These are phyloP conservation scores for Nerophis lumbriciformis DNA, from an alignment of 2,113 vertebrate genomes.

Conservation along the genomic window DNA sequence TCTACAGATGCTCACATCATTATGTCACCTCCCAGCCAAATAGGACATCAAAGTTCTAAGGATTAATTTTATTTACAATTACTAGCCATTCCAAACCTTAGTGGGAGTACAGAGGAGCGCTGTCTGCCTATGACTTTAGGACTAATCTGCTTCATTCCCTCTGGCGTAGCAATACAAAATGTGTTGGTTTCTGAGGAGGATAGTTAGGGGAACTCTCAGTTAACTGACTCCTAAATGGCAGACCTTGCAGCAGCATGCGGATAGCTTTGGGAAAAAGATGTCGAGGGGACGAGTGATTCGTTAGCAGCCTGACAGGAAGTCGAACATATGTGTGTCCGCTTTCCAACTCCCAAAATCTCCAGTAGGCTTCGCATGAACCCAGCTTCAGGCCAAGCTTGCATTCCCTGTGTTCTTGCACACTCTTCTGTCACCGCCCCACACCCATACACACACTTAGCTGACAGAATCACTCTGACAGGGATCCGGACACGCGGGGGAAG, in stretches of 20 bases:
- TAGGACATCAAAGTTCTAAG: too few species aligned
- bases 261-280: constrained; percentile 28
- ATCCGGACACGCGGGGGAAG: constrained; percentile 40
- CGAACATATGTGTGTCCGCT: constrained; percentile 47
- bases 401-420: constrained; percentile 17
- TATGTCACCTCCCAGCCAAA: too few species aligned
- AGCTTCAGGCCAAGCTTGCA: constrained; percentile 38
- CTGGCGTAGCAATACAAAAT: constrained; percentile 10
- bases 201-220: neutral
- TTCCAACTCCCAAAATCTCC: constrained; percentile 44
- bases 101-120: constrained; percentile 15
- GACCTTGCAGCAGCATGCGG: constrained; percentile 36
- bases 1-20: too few species aligned
- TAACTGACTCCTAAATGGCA: constrained; percentile 33
- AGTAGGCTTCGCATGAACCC: constrained; percentile 59
- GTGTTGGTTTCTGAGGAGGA: neutral
- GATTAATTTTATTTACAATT: too few species aligned
- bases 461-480: constrained; percentile 47
- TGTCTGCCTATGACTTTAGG: too few species aligned
- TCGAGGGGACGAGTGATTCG: constrained; percentile 33
- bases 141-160: constrained; percentile 8
- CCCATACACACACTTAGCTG: neutral
- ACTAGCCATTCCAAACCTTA: neutral
- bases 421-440: neutral
- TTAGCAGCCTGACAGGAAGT: constrained; percentile 41